Evolutionary conservation across 2,888 invertebrate species (phyloP), one percentile per base, ranked within the genome.

Genomic region (Plebejus melissa): DNA sequence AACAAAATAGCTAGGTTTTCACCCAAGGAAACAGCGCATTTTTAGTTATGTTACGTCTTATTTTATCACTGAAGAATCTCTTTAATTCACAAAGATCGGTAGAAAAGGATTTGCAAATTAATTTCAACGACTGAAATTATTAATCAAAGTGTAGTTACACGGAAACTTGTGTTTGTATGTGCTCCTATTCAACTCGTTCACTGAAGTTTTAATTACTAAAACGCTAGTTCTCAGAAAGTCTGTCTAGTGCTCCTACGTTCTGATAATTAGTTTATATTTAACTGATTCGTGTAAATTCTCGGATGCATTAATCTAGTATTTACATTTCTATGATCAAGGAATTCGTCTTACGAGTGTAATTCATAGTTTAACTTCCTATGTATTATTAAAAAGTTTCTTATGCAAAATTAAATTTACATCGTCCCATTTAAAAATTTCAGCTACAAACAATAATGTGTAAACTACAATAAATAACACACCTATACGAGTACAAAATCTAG

Each of bases 401-500:
- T 16, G 28, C 16, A 5, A 70, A 72, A 54, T 72, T 54, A 72
- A 72, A 36, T 54, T 50, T 54, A 32, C 28, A 50, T 54, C 4
- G 9, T 22, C 11, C 28, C 38, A 32, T 38, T 58, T 38, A 70
- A 72, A 22, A 50, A 72, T 32, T 57, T 28, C 28, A 50, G 41
- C 74, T 69, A 74, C 50, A 74, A 74, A 74, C 69, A 36, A 69
- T 69, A 69, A 50, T 22, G 60, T 69, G 58, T 41, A 41, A 60
- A 74, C 32, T 74, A 69, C 50, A 16, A 58, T 58, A 38, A 69
- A 69, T 74, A 77, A 81, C 77, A 81, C 82, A 88, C 88, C 83
- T 80, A 79, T 76, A 82, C 76, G 87, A 83, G 88, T 90, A 91
- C 85, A 90, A 90, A 88, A 77, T 84, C 87, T 89, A 89, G 80